These are phyloP conservation scores for Cololabis saira DNA, from an alignment of 2,113 vertebrate species.

Conservation along the genomic window DNA sequence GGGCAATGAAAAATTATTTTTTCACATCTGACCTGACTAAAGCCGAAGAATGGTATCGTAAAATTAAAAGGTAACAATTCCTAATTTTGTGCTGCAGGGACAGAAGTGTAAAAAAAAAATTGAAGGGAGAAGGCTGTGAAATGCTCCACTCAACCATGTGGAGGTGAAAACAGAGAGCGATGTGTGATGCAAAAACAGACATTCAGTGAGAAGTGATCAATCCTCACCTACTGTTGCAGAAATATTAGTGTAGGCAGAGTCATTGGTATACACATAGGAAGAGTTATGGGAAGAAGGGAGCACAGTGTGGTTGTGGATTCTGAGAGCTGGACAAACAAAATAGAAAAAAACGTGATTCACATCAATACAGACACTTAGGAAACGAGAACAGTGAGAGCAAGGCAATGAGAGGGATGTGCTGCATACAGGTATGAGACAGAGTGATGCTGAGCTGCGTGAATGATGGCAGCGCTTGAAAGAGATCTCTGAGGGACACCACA, in stretches of 20 bases:
- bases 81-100: background rate
- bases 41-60: background rate
- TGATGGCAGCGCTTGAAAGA: slow-evolving; percentile 21
- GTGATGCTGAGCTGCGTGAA: slow-evolving; percentile 62
- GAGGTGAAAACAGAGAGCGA: slow-evolving; percentile 17
- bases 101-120: background rate
- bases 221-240: slow-evolving; percentile 98
- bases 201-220: slow-evolving; percentile 45
- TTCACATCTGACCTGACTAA: background rate
- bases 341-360: slow-evolving; percentile 72
- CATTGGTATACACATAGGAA: slow-evolving; percentile 97
- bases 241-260: slow-evolving; percentile 98
- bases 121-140: slow-evolving; percentile 16
- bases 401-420: slow-evolving; percentile 67
- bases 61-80: background rate
- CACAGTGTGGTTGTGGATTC: slow-evolving; percentile 97
- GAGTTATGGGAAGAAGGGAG: slow-evolving; percentile 92
- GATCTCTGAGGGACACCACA: slow-evolving; percentile 42
- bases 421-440: slow-evolving; percentile 73
- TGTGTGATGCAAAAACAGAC: slow-evolving; percentile 45
- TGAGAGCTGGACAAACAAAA: slow-evolving; percentile 86
- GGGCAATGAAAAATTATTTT: background rate
- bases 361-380: slow-evolving; percentile 63
- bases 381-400: slow-evolving; percentile 62
- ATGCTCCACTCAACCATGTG: slow-evolving; percentile 16